Evolutionary conservation across 2,888 invertebrate genomes (phyloP).

Genomic region (Dioctria linearis): DNA sequence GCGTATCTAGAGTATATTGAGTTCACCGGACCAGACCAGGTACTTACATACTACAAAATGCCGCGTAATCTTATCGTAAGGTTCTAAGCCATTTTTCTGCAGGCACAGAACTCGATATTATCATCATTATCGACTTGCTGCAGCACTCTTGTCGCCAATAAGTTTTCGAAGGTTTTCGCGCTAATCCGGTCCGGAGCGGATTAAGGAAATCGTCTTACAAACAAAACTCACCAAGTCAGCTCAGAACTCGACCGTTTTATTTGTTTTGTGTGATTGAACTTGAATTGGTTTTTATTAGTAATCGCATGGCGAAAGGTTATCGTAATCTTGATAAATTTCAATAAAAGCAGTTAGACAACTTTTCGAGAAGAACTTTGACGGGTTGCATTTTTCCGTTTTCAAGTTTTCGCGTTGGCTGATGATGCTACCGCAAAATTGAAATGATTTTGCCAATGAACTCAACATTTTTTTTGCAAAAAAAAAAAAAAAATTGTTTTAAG

Average conservation of each 20-base stretch:
- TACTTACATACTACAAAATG: neutral
- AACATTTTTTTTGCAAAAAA: no score
- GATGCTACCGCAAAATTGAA: no score
- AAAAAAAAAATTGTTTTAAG: no score
- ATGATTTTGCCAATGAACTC: no score
- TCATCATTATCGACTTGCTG: neutral
- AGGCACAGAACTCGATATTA: neutral
- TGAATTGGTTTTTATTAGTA: neutral
- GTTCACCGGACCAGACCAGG: slow-evolving; percentile 12
- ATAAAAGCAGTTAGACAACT: no score
- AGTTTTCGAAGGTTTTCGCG: no score
- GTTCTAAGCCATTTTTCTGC: slow-evolving; percentile 38
- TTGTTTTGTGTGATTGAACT: slow-evolving; percentile 7
- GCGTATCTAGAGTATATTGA: slow-evolving; percentile 7
- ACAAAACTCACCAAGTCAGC: neutral
- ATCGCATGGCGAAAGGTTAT: no score
- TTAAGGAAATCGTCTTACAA: neutral
- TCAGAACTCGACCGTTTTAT: neutral
- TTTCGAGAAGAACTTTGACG: no score
- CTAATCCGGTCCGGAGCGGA: neutral
- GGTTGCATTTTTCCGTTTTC: no score
- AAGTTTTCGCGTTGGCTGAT: no score
- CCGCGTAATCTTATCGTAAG: slow-evolving; percentile 18
- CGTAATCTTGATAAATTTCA: no score
- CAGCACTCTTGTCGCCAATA: neutral